Base-by-base conservation (phyloP, 2,797 vertebrate genomes). In the Ctenosaura bakeri region DNA sequence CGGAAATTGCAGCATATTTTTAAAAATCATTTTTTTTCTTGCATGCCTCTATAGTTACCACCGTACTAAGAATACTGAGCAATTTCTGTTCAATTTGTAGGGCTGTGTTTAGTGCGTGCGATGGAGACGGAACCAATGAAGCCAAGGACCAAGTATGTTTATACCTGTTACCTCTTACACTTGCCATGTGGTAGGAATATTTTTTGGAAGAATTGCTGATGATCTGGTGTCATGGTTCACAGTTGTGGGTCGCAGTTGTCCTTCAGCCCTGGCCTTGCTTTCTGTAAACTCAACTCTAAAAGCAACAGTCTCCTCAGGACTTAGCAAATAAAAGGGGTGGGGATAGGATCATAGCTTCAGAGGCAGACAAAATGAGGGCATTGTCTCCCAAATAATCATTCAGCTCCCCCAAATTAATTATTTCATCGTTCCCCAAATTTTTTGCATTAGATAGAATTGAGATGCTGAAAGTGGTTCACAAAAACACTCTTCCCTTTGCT, bases 61-160 rank as follows among this genome's bases (percentile, higher is more conserved):
- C 12, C 29, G 1, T 13, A 1, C 4, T 6, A 69, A 54, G 64
- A 16, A 54, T 3, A 16, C 50, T 69, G 46, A 85, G 26, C 24
- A 9, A 12, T 29, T 22, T 87, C 54, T 66, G 7, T 92, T 81
- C 92, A 82, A 54, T 26, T 85, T 71, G 82, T 97, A 99, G 99
- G 99, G 42, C 97, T 99, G 92, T 99, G 99, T 94, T 94, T 99
- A 94, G 97, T 99, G 89, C 98, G 98, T 85, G 96, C 98, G 85
- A 97, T 98, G 80, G 97, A 98, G 92, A 95, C 96, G 0, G 93
- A 97, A 95, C 96, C 97, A 0, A 91, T 99, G 0, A 97, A 97
- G 85, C 96, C 96, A 32, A 96, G 93, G 94, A 97, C 97, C 92
- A 98, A 96, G 99, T 99, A 95, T 98, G 98, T 95, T 50, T 91